Conservation (phyloP, 2,888 invertebrate genomes). For the Drepanosiphum platanoidis region DNA sequence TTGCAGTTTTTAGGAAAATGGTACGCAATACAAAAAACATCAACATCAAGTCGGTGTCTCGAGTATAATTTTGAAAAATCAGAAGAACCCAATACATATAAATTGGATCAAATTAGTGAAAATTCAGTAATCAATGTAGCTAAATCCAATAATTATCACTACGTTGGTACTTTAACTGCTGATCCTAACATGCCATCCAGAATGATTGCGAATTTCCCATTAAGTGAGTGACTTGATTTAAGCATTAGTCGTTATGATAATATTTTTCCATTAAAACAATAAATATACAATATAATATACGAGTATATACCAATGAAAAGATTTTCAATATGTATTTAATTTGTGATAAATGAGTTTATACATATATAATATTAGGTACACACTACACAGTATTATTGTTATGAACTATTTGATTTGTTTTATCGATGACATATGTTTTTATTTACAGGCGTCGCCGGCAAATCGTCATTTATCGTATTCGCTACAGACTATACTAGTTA, state of each 20-base stretch:
- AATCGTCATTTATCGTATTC: conserved; percentile 78
- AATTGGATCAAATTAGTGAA: conserved; percentile 72
- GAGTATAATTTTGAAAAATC: conserved; percentile 79
- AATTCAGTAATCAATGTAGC: conserved; percentile 72
- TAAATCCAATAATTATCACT: conserved; percentile 82
- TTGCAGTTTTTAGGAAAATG: conserved; percentile 80
- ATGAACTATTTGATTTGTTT: too few species aligned
- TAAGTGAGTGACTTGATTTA: conserved; percentile 73
- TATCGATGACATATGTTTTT: conserved; percentile 9
- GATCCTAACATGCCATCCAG: conserved; percentile 74
- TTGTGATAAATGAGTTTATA: too few species aligned
- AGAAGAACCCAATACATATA: conserved; percentile 76
- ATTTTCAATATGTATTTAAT: too few species aligned
- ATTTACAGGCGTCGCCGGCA: conserved; percentile 76
- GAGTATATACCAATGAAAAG: too few species aligned
- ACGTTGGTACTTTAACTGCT: conserved; percentile 76
- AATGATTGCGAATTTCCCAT: conserved; percentile 81
- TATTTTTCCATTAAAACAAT: too few species aligned
- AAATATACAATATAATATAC: too few species aligned
- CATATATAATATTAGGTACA: too few species aligned
- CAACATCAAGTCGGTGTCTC: conserved; percentile 82
- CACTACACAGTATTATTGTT: too few species aligned
- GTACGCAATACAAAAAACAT: conserved; percentile 85
- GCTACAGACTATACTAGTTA: conserved; percentile 80
- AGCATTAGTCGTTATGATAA: not conserved